Evolutionary conservation across 2,797 vertebrate genomes (phyloP), one percentile per base, ranked within the genome.

Genomic region (Melanotaenia trifasciata): DNA sequence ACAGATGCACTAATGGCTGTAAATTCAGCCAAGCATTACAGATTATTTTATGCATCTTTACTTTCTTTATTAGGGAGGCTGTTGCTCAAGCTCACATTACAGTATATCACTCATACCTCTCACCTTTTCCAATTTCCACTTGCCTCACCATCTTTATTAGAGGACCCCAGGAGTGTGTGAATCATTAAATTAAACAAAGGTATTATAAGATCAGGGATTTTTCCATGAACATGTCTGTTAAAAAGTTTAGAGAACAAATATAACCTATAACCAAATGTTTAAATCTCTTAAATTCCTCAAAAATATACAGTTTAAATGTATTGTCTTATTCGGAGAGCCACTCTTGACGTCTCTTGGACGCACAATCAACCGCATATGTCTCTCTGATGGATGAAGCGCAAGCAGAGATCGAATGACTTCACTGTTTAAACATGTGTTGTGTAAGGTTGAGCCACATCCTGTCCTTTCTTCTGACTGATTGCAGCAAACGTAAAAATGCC

Each of bases 351-450:
- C 57, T 64, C 50, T 13, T 61, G 38, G 67, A 67, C 64, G 58
- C 74, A 70, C 63, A 59, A 58, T 5, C 16, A 87, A 89, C 79
- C 87, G 80, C 84, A 90, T 84, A 70, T 72, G 84, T 87, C 87
- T 63, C 3, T 38, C 51, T 92, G 91, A 94, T 78, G 82, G 78
- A 93, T 92, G 82, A 70, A 47, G 24, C 1, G 0, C 33, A 64
- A 78, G 80, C 77, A 63, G 45, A 80, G 84, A 90, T 87, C 72
- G 36, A 88, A 71, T 58, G 76, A 80, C 83, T 80, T 80, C 64
- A 7, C 45, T 75, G 71, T 79, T 84, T 26, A 38, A 82, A 89
- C 79, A 79, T 85, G 80, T 47, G 70, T 30, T n/a, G 77, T 59
- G 84, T 75, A 61, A 71, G 66, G 74, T 64, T 35, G 36, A 73